These are phyloP conservation scores for Drosophila demipolita DNA, from an alignment of 2,888 invertebrate genomes.

Conservation along the genomic window DNA sequence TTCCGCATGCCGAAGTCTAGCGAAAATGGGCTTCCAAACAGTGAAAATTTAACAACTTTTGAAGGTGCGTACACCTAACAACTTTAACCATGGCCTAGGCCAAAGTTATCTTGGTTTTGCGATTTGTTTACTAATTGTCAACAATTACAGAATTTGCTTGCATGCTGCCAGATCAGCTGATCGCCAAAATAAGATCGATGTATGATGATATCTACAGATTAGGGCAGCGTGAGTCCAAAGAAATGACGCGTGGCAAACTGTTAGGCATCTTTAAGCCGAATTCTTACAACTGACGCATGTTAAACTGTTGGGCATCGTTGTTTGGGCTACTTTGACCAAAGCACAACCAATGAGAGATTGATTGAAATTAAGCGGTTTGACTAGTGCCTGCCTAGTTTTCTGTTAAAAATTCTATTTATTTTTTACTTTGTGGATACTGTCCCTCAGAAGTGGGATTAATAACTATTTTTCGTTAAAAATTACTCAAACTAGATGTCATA, in stretches of 20 bases:
- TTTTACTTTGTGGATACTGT: neutral
- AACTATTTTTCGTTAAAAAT: neutral
- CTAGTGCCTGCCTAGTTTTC: neutral
- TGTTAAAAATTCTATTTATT: neutral
- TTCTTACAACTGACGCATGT: constrained; percentile 5
- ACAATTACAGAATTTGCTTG: constrained; percentile 88
- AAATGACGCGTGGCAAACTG: constrained; percentile 98
- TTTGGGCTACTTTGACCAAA: constrained; percentile 15
- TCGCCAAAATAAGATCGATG: constrained; percentile 96
- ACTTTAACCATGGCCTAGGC: neutral
- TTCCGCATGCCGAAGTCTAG: constrained; percentile 86
- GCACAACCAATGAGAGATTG: constrained; percentile 11
- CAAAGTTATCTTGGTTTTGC: neutral
- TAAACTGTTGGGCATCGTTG: neutral
- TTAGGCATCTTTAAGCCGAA: constrained; percentile 90
- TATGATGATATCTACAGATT: constrained; percentile 97
- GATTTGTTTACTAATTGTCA: neutral
- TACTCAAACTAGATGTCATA: neutral
- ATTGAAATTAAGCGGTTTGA: constrained; percentile 1
- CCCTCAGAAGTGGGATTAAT: neutral
- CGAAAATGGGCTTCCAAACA: constrained; percentile 89
- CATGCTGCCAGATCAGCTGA: constrained; percentile 92
- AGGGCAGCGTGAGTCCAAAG: constrained; percentile 97
- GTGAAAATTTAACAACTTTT: constrained; percentile 90
- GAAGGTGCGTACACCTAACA: constrained; percentile 88